A percentile compares a stretch with the other conserved stretches of the same genome.
phyloP scores from a whole-genome alignment of 2,797 vertebrate species.

The Phrynocephalus guinanensis region DNA sequence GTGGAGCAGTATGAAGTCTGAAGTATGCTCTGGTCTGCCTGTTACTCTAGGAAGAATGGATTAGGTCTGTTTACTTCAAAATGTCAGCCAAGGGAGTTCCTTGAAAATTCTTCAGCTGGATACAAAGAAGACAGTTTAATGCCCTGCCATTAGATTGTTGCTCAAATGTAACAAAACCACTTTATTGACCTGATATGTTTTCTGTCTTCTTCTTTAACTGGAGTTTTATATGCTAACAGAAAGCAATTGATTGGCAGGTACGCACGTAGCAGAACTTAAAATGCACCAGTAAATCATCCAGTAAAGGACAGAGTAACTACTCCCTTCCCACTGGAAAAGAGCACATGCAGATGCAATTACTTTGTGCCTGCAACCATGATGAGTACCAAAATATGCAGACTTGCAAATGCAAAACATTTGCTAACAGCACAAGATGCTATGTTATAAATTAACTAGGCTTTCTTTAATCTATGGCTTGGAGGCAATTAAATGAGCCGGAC shows the following conservation, averaged over 20 bases:
- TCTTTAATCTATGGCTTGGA: constrained; percentile 18
- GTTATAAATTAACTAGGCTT: constrained; percentile 36
- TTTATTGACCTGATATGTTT: not conserved
- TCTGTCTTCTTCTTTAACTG: not conserved
- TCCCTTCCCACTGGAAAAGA: constrained; percentile 9
- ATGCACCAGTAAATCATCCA: not conserved
- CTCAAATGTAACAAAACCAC: not conserved
- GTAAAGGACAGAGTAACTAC: not conserved
- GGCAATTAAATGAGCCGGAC: constrained; percentile 39
- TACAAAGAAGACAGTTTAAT: not conserved
- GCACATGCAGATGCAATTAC: constrained; percentile 17
- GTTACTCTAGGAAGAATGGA: not conserved
- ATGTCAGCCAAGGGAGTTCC: not conserved
- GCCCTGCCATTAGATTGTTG: not conserved
- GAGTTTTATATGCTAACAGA: not conserved
- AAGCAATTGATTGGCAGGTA: constrained; percentile 2
- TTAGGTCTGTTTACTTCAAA: not conserved
- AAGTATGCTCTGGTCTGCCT: not conserved
- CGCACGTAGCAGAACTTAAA: constrained; percentile 10
- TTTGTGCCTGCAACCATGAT: constrained; percentile 18
- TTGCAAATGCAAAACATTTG: constrained; percentile 48
- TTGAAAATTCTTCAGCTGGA: not conserved
- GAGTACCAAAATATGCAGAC: constrained; percentile 23
- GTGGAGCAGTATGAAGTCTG: not conserved
- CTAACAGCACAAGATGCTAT: not conserved